Base-by-base conservation (phyloP, 2,113 vertebrate species). In the Peromyscus maniculatus region DNA sequence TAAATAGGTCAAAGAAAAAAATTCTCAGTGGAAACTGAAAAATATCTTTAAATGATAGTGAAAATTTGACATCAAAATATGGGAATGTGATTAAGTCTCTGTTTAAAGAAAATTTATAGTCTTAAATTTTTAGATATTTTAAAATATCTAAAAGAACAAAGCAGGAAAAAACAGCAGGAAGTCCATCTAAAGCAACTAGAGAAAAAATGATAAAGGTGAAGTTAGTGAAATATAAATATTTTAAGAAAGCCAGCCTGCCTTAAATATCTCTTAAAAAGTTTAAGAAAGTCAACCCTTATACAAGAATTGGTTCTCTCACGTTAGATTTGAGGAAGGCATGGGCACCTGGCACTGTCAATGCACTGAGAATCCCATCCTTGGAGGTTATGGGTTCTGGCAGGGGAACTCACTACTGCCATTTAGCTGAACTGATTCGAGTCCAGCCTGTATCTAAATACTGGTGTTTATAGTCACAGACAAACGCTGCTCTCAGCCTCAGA, bases 1-100 rank as follows among this genome's bases (percentile, higher is more conserved):
- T 89, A 97, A 97, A 89, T 93, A 88, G 95, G 94, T 95, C 96
- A 94, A 69, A 57, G 43, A 71, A 94, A 75, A 95, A 96, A 91
- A 89, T 19, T 83, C 83, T 89, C 67, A 84, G 11, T 46, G 62
- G 79, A 89, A 88, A 95, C 19, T 74, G 64, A 49, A 93, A 96
- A 94, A 86, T 93, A 94, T 36, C 57, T 94, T 97, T 91, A 92
- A 91, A 80, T 91, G 59, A 80, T 78, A 87, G 89, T 87, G 36
- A 96, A 96, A 96, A 96, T 55, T 72, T 52, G 59, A 74, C 79
- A 67, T 79, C 43, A 94, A 97, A 96, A 90, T 43, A 83, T 55
- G 46, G 3, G 75, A 15, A 77, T 77, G 46, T 80, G 28, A n/a
- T 69, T 89, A 94, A 94, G 59, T 43, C 7, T 91, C 94, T 82